These are phyloP conservation scores for Ochlodes sylvanus DNA, from an alignment of 2,888 invertebrate species.

Conservation along the genomic window DNA sequence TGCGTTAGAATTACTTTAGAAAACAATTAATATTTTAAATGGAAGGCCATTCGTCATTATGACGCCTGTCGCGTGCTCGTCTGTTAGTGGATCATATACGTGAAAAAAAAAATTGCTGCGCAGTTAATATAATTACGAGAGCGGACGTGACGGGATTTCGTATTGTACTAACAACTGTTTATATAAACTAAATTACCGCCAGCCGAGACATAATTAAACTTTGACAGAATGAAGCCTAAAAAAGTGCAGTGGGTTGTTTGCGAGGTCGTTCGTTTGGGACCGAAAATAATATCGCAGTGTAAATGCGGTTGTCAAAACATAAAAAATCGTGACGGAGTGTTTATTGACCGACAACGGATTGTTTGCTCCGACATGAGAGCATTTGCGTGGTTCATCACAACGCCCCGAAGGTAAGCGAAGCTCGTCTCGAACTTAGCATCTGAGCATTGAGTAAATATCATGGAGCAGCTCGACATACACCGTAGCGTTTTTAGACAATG, in stretches of 20 bases:
- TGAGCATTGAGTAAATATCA: constrained; percentile 10
- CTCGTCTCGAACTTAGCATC: constrained; percentile 12
- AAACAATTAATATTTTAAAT: constrained; percentile 43
- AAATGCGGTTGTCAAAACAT: constrained; percentile 14
- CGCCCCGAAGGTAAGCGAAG: constrained; percentile 16
- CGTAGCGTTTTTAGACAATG: constrained; percentile 2
- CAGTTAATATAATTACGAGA: background rate
- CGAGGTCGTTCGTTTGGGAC: constrained; percentile 9
- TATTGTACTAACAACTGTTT: constrained; percentile 2
- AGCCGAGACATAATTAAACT: background rate
- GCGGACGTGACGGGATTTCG: constrained; percentile 17
- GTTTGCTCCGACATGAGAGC: constrained; percentile 19
- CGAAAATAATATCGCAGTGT: constrained; percentile 13
- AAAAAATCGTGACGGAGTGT: constrained; percentile 28
- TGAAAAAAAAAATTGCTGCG: constrained; percentile 26
- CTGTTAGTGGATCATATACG: constrained; percentile 16
- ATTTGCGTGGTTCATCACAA: constrained; percentile 17
- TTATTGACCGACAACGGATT: constrained; percentile 10
- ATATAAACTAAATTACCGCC: background rate
- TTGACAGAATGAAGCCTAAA: constrained; percentile 5
- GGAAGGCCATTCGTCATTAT: constrained; percentile 35
- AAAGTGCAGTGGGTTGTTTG: constrained; percentile 31
- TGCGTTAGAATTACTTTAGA: constrained; percentile 43
- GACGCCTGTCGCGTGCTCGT: constrained; percentile 37
- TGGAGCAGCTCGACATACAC: background rate